Percentiles rank a stretch among this genome's conserved stretches.
These are phyloP conservation scores for Malthinus seriepunctatus DNA, from an alignment of 2,888 invertebrate genomes.

Conservation along the genomic window DNA sequence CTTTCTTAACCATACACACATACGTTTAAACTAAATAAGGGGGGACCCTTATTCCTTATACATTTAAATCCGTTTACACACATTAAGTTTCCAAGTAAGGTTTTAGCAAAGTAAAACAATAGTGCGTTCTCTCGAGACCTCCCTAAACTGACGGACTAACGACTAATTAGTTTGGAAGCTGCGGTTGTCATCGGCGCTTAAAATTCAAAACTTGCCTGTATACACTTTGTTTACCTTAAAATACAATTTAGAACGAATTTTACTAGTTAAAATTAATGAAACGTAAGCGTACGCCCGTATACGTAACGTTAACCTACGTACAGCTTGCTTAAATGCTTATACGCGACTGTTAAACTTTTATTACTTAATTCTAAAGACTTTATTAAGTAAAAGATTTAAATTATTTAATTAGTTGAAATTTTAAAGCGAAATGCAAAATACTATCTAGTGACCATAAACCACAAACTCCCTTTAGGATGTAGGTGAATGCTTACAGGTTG, in stretches of 20 bases:
- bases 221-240: constrained; percentile 34
- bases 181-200: constrained; percentile 34
- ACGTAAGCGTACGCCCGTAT: constrained; percentile 2
- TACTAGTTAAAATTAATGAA: constrained; percentile 30
- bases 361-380: constrained; percentile 1
- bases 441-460: constrained; percentile 12
- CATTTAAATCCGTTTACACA: constrained; percentile 28
- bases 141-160: constrained; percentile 37
- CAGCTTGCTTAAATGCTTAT: too few species aligned
- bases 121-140: constrained; percentile 23
- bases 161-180: constrained; percentile 38
- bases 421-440: not conserved
- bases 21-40: constrained; percentile 16
- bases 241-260: constrained; percentile 24
- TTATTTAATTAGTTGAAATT: not conserved
- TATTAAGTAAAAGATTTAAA: not conserved
- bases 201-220: constrained; percentile 32
- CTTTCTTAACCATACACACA: not conserved
- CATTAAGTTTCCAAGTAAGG: constrained; percentile 23
- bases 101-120: constrained; percentile 28
- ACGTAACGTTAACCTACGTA: too few species aligned
- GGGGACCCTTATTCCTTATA: constrained; percentile 16
- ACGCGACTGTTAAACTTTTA: constrained; percentile 22
- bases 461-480: constrained; percentile 14
- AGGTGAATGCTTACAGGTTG: constrained; percentile 15